Percentiles rank a stretch among this genome's conserved stretches.
These are phyloP conservation scores for Loripinus fragilis DNA, from an alignment of 2,888 invertebrate genomes.

Conservation along the genomic window DNA sequence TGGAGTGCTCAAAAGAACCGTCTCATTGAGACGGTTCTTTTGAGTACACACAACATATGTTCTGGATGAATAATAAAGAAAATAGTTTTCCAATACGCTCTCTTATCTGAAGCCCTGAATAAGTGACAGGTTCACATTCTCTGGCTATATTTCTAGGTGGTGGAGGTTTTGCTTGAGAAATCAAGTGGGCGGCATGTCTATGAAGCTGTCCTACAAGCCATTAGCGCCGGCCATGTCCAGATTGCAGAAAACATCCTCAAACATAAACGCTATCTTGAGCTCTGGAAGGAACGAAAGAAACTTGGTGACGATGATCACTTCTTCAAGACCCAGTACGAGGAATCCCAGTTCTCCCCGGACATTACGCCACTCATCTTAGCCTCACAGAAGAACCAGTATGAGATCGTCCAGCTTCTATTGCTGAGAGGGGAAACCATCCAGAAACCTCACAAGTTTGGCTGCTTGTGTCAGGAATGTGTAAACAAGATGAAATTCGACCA, in stretches of 20 bases:
- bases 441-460: conserved; percentile 81
- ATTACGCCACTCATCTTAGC: conserved; percentile 81
- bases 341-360: conserved; percentile 81
- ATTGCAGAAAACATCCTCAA: conserved; percentile 82
- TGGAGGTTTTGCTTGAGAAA: conserved; percentile 78
- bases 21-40: too few relatives aligned
- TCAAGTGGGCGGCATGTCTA: conserved; percentile 80
- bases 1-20: too few relatives aligned
- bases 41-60: too few relatives aligned
- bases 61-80: too few relatives aligned
- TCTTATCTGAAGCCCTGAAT: too few relatives aligned
- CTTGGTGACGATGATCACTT: conserved; percentile 75
- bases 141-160: conserved; percentile 67
- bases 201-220: conserved; percentile 81
- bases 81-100: too few relatives aligned
- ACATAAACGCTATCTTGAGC: conserved; percentile 79
- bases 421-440: conserved; percentile 79
- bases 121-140: too few relatives aligned
- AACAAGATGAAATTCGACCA: conserved; percentile 80
- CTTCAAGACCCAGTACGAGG: conserved; percentile 76
- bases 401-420: conserved; percentile 79
- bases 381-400: conserved; percentile 81
- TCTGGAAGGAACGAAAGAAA: conserved; percentile 74
- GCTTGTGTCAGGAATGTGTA: conserved; percentile 78
- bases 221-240: conserved; percentile 82